Evolutionary conservation across 2,113 vertebrate genomes (phyloP).

Genomic region (Laticauda colubrina): DNA sequence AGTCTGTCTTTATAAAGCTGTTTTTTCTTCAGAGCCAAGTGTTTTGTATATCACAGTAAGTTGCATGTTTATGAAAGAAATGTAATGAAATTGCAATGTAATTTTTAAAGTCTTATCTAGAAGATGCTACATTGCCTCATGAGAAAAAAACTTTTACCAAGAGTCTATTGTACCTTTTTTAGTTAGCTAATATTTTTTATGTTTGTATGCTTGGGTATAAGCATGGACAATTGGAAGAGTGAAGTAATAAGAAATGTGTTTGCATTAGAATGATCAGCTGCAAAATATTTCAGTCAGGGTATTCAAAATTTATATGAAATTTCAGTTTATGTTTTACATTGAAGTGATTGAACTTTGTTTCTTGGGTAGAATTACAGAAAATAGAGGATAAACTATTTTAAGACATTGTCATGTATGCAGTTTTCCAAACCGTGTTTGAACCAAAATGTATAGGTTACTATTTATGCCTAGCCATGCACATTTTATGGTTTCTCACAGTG

Average conservation of each 20-base stretch:
- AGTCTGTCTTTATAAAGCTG: conserved; percentile 80
- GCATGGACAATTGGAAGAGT: neutral
- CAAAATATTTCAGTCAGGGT: conserved; percentile 43
- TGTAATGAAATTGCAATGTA: conserved; percentile 76
- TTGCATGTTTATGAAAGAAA: conserved; percentile 80
- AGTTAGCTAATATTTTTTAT: conserved; percentile 65
- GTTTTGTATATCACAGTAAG: conserved; percentile 81
- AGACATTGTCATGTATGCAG: conserved; percentile 62
- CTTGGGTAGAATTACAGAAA: conserved; percentile 38
- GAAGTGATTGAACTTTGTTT: conserved; percentile 36
- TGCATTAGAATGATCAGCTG: conserved; percentile 56
- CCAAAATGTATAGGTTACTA: conserved; percentile 64
- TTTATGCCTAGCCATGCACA: conserved; percentile 52
- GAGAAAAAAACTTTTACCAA: conserved; percentile 71
- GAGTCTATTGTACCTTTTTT: conserved; percentile 74
- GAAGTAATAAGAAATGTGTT: conserved; percentile 47
- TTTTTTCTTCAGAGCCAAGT: conserved; percentile 79
- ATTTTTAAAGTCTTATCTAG: conserved; percentile 75
- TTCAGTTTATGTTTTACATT: conserved; percentile 54
- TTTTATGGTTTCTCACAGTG: conserved; percentile 61
- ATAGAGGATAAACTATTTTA: conserved; percentile 41
- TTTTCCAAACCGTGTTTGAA: conserved; percentile 68
- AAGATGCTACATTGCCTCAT: conserved; percentile 70
- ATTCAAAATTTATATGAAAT: conserved; percentile 54
- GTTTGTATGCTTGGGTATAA: neutral